Evolutionary conservation across 2,113 vertebrate genomes (phyloP), one percentile per base, ranked within the genome.

Genomic region (Emydura subglobosa): DNA sequence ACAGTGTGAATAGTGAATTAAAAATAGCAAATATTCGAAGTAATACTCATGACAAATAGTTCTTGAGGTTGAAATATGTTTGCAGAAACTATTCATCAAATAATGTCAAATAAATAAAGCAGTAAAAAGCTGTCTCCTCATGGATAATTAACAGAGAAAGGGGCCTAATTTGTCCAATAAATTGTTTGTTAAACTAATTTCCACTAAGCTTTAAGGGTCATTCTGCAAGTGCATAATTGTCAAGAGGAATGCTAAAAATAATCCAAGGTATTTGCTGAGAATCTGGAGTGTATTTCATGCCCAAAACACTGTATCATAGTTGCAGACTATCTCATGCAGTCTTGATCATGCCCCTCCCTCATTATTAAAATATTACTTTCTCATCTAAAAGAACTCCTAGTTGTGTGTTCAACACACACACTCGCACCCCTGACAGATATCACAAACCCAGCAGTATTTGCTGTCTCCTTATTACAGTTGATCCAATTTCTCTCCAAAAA

Each of bases 81-180:
- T 84, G 87, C 65, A 91, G 0, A 0, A 4, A 24, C 31, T 88
- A 72, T 34, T 96, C 57, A 88, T 92, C 91, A 93, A 95, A 95
- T 91, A 91, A 93, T 86, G 89, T 50, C 79, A 91, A 95, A 95
- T 86, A 96, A 94, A 92, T 88, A 89, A 91, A 83, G 89, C 2
- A 0, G 8, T 10, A 54, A 96, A 95, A 94, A 25, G 53, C 59
- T 93, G 0, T 90, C 39, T 92, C 65, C n/a, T 88, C 42, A 55
- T 16, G 57, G 81, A 89, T 81, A 95, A 89, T 49, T 94, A 96
- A 94, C 79, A 88, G 57, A 39, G 94, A 91, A 88, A 88, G 49
- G 50, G 29, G 19, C n/a, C 39, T 89, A 79, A 85, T 90, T 95
- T 91, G 57, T 82, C 61, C 87, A 92, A 94, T 83, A 85, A 95